A percentile compares a stretch with the other conserved stretches of the same genome.
Evolutionary conservation across 2,888 invertebrate genomes (phyloP).

Genomic region (Heliconius hortense): DNA sequence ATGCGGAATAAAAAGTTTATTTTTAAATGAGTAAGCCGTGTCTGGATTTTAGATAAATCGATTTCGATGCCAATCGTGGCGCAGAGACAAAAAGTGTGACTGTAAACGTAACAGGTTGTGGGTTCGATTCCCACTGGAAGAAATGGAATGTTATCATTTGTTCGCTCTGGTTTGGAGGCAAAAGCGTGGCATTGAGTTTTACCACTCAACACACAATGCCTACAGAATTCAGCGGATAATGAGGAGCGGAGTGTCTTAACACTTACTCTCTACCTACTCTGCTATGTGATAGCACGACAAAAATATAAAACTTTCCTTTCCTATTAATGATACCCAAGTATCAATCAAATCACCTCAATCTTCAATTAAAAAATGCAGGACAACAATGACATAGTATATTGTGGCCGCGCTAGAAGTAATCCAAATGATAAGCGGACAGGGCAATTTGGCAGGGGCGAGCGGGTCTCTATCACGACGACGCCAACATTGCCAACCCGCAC

Average conservation of each 20-base stretch:
- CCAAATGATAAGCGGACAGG: slow-evolving; percentile 74
- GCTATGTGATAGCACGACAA: neutral
- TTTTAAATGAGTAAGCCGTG: neutral
- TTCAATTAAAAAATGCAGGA: slow-evolving; percentile 53
- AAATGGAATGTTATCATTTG: too few relatives aligned
- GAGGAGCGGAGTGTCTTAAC: neutral
- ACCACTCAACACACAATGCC: too few relatives aligned
- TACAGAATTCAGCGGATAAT: neutral
- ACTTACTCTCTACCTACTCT: neutral
- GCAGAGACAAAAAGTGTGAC: neutral
- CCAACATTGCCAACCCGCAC: slow-evolving; percentile 62
- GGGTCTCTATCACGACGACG: slow-evolving; percentile 62
- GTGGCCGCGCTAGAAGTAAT: slow-evolving; percentile 59
- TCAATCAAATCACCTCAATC: slow-evolving; percentile 36
- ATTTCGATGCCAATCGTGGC: too few relatives aligned
- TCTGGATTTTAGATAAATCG: too few relatives aligned
- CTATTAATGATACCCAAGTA: neutral
- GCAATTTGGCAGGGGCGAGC: slow-evolving; percentile 73
- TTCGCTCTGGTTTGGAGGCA: too few relatives aligned
- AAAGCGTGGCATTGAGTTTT: too few relatives aligned
- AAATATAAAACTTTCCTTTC: too few relatives aligned
- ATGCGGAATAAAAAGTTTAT: neutral
- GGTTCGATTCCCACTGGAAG: neutral
- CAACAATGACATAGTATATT: slow-evolving; percentile 48
- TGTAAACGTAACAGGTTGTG: neutral